Percentiles rank a stretch among this genome's conserved stretches.
phyloP scores from a whole-genome alignment of 2,888 invertebrate genomes.

The Podabrus alpinus region DNA sequence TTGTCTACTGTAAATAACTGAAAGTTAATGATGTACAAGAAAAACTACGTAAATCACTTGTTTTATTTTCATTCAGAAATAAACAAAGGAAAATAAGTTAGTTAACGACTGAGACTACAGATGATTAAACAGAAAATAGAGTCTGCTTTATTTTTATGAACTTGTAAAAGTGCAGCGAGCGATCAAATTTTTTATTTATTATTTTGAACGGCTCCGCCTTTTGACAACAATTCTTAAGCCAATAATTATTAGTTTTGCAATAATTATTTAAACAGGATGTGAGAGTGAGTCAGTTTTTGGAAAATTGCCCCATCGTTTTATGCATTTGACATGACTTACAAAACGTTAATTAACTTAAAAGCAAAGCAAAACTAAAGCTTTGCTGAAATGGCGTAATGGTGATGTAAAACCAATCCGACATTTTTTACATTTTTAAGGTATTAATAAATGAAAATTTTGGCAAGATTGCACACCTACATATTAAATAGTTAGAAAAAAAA shows the following conservation, averaged over 20 bases:
- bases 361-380: background rate
- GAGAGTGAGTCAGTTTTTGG: background rate
- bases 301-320: background rate
- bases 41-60: background rate
- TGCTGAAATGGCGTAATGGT: background rate
- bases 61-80: background rate
- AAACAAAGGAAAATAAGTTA: background rate
- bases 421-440: background rate
- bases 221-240: background rate
- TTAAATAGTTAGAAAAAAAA: background rate
- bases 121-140: background rate
- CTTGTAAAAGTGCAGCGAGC: background rate
- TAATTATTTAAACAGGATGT: background rate
- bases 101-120: background rate
- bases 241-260: background rate
- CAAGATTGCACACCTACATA: background rate
- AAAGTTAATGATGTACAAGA: background rate
- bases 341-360: background rate
- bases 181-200: background rate
- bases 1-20: too few relatives aligned
- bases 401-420: background rate
- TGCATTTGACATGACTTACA: background rate
- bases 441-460: slow-evolving; percentile 1
- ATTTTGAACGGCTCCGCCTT: background rate
- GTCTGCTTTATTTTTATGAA: background rate